Base-by-base conservation (phyloP, 2,888 invertebrate genomes). In the Hyposoter dolosus region DNA sequence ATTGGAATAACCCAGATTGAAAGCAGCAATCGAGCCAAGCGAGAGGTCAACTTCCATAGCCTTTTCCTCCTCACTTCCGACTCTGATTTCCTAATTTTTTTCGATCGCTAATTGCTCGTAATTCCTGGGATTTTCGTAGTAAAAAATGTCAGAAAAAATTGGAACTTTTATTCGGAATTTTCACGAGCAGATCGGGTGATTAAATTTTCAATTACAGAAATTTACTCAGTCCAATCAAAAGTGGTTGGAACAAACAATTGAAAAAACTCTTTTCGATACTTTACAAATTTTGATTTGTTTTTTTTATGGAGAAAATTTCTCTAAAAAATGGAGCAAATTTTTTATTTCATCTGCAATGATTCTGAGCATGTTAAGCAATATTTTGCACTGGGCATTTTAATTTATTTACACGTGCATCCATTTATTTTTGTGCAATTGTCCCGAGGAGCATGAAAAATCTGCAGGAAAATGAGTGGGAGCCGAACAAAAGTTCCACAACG, bases 1-100 rank as follows among this genome's bases (percentile, higher is more conserved):
- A 92, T 92, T 90, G 92, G 91, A 92, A 91, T 93, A 93, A 91
- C 93, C 92, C 90, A 92, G 90, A 92, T 92, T 77, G 60, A 63
- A 56, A 72, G 47, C 17, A 76, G 9, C 45, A 10, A 40, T 47
- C 50, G 65, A 50, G 47, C 47, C 77, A 28, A 45, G 47, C 40
- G 40, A 35, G 60, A 82, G 75, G 63, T 75, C 78, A 47, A 75
- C 65, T 43, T 56, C 45, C 63, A 74, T 6, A 23, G 32, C 17
- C 15, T 23, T 45, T 23, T 71, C 47, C 19, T 50, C 47, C 60
- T 75, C 28, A 12, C 43, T 53, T 56, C 65, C 53, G 47, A 53
- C 65, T 60, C 65, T 28, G 40, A 40, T 56, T 68, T 75, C 35
- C 63, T 43, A 10, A 40, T 60, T 28, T 19, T 32, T 66, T 32